Conservation (phyloP, 1,140 invertebrate species). For the Drepana arcuata region DNA sequence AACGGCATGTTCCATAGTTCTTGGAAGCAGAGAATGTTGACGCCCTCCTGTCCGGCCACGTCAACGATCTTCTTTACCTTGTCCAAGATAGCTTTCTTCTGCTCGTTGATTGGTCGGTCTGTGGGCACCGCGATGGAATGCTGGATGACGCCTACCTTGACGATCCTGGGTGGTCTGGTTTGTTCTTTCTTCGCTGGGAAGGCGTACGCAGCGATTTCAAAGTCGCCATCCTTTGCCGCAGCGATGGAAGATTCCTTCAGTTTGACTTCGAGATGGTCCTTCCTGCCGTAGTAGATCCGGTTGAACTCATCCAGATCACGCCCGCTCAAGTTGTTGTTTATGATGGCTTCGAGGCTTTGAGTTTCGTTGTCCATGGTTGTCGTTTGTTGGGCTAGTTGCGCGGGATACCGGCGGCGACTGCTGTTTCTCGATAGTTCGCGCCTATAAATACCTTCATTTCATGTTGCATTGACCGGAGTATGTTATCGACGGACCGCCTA, state of each 20-base stretch:
- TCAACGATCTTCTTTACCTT: slow-evolving; percentile 87
- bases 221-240: slow-evolving; percentile 71
- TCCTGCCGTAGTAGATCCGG: slow-evolving; percentile 83
- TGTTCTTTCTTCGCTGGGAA: slow-evolving; percentile 79
- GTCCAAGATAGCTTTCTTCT: slow-evolving; percentile 86
- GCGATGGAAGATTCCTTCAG: slow-evolving; percentile 48
- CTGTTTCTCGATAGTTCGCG: slow-evolving; percentile 19
- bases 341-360: slow-evolving; percentile 49
- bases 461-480: slow-evolving; percentile 1
- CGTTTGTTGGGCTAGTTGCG: slow-evolving; percentile 10
- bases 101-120: slow-evolving; percentile 81
- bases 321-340: slow-evolving; percentile 63
- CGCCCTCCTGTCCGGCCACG: slow-evolving; percentile 83
- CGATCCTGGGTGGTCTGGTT: slow-evolving; percentile 79
- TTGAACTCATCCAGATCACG: slow-evolving; percentile 82
- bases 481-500: too few relatives aligned
- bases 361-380: slow-evolving; percentile 54
- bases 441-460: slow-evolving; percentile 33
- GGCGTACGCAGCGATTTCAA: slow-evolving; percentile 86
- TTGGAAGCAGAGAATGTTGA: slow-evolving; percentile 96
- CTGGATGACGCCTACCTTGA: slow-evolving; percentile 92
- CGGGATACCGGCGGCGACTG: slow-evolving; percentile 19
- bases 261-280: slow-evolving; percentile 40
- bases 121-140: slow-evolving; percentile 89
- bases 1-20: slow-evolving; percentile 99